phyloP scores from a whole-genome alignment of 2,888 invertebrate genomes.

The Agonopterix alstromeriana region DNA sequence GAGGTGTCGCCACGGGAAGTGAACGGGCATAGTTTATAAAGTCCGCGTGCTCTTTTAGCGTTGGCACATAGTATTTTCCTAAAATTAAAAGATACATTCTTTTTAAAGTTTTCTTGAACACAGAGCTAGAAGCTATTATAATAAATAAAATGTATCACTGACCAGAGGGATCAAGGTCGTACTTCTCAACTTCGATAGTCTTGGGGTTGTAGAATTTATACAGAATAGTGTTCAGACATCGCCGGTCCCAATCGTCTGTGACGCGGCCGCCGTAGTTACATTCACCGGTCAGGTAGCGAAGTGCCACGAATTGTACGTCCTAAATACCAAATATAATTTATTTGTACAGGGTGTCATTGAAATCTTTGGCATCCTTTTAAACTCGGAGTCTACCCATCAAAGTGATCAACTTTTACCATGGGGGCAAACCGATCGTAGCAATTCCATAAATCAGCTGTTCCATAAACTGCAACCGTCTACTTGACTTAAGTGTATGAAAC shows the following conservation, averaged over 20 bases:
- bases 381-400: no score
- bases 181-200: conserved; percentile 79
- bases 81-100: no score
- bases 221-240: conserved; percentile 89
- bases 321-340: conserved; percentile 20
- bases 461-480: no score
- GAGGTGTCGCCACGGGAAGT: conserved; percentile 86
- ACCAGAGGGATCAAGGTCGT: conserved; percentile 82
- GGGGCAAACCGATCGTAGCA: no score
- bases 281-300: conserved; percentile 94
- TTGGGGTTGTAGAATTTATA: conserved; percentile 85
- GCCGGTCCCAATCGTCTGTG: conserved; percentile 96
- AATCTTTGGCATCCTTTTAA: no score
- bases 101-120: no score
- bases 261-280: conserved; percentile 98
- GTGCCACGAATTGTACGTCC: conserved; percentile 90
- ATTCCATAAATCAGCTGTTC: no score
- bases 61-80: conserved; percentile 85
- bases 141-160: no score
- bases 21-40: conserved; percentile 81
- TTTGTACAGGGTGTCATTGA: no score
- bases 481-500: no score
- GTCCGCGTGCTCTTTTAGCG: conserved; percentile 82
- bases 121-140: no score
- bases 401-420: no score